phyloP scores from a whole-genome alignment of 2,113 vertebrate species.

The Cyphomyrus plagiostoma region DNA sequence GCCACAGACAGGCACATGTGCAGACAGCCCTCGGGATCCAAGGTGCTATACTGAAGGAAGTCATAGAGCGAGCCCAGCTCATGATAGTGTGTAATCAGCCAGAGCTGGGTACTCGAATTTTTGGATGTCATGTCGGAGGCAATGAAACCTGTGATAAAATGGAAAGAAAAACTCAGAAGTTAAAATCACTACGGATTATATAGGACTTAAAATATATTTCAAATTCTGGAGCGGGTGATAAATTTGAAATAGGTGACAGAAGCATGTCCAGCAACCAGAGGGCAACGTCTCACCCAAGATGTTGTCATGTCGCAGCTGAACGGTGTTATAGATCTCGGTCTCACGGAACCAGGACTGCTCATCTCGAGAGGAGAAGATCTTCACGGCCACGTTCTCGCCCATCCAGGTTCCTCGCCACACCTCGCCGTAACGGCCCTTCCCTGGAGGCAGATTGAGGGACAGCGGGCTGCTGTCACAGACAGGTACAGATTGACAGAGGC shows the following conservation, averaged over 20 bases:
- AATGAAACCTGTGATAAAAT: conserved; percentile 75
- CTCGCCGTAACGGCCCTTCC: conserved; percentile 92
- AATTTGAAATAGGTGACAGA: not conserved
- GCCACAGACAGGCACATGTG: conserved; percentile 80
- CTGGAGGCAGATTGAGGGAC: conserved; percentile 47
- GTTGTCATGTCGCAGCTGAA: conserved; percentile 90
- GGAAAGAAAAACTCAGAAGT: no score
- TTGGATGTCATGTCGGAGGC: conserved; percentile 97
- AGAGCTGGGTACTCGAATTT: conserved; percentile 96
- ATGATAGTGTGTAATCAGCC: conserved; percentile 96
- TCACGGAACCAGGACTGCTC: conserved; percentile 98
- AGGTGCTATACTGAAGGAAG: conserved; percentile 75
- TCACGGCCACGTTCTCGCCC: conserved; percentile 87
- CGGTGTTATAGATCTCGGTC: conserved; percentile 97
- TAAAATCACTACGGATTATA: not conserved
- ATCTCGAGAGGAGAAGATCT: conserved; percentile 96
- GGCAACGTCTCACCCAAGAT: conserved; percentile 71
- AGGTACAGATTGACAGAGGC: not conserved
- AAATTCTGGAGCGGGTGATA: not conserved
- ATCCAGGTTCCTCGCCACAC: conserved; percentile 95
- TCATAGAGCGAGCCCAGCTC: conserved; percentile 93
- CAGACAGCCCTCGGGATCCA: conserved; percentile 80
- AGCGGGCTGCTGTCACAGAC: not conserved
- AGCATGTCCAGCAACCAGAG: not conserved
- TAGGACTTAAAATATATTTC: not conserved